These are phyloP conservation scores for Salvator merianae DNA, from an alignment of 2,113 vertebrate genomes.

Conservation along the genomic window DNA sequence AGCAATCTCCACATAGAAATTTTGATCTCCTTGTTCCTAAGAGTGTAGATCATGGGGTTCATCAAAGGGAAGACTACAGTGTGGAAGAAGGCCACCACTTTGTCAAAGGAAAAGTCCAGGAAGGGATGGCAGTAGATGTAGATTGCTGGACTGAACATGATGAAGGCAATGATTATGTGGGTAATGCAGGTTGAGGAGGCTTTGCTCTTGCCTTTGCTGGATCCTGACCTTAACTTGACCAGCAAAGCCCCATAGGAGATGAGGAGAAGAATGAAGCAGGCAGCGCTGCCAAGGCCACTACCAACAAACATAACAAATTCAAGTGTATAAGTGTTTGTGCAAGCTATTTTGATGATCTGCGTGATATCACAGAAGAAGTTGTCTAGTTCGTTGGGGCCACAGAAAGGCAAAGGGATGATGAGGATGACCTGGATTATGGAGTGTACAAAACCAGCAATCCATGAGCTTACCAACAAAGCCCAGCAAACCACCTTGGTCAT, in stretches of 20 bases:
- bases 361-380: constrained; percentile 44
- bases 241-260: constrained; percentile 27
- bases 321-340: constrained; percentile 35
- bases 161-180: constrained; percentile 16
- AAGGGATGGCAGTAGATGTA: constrained; percentile 19
- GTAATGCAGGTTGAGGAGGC: constrained; percentile 49
- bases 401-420: constrained; percentile 14
- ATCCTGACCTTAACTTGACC: constrained; percentile 24
- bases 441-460: constrained; percentile 39
- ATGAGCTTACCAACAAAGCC: constrained; percentile 27
- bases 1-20: constrained; percentile 4
- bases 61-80: constrained; percentile 21
- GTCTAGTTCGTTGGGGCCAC: constrained; percentile 24
- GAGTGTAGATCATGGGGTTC: constrained; percentile 36
- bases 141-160: constrained; percentile 18
- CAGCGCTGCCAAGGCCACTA: constrained; percentile 37
- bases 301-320: constrained; percentile 50
- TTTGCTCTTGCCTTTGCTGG: constrained; percentile 13
- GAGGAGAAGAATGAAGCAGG: constrained; percentile 19
- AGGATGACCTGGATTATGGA: constrained; percentile 34
- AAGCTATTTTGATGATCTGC: constrained; percentile 47
- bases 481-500: constrained; percentile 29
- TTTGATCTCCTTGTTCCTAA: constrained; percentile 36
- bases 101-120: constrained; percentile 10
- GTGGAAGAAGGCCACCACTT: constrained; percentile 25